Evolutionary conservation across 1,140 invertebrate genomes (phyloP), one percentile per base, ranked within the genome.

Genomic region (Brachystomella parvula): DNA sequence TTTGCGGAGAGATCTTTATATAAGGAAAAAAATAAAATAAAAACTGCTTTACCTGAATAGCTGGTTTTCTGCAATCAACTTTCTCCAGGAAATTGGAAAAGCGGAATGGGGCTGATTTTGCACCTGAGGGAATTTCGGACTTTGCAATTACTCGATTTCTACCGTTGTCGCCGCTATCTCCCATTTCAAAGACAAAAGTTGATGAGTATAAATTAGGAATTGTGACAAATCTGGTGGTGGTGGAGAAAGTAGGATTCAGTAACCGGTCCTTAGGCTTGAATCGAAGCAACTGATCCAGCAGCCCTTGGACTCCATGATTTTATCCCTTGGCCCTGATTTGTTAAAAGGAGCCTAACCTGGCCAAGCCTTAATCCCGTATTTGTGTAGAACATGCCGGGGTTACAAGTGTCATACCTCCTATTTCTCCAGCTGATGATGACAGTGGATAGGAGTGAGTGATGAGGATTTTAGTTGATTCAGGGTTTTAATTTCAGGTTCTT

Each of bases 41-140:
- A n/a, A n/a, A n/a, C n/a, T n/a, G n/a, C n/a, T n/a, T n/a, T n/a
- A n/a, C n/a, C n/a, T n/a, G n/a, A n/a, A n/a, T n/a, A n/a, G n/a
- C n/a, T n/a, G n/a, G n/a, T n/a, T n/a, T 53, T 12, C 24, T 24
- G 3, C 12, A 53, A 15, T 53, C 24, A 15, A 53, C 24, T 53
- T 15, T 15, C 24, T 53, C 21, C 24, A 24, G 6, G 6, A 53
- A 6, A 17, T 53, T 53, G 9, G 49, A 53, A 24, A 53, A 31
- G 12, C 58, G 58, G 57, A 65, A 73, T 3, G 66, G 60, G 17
- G 56, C 17, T 0, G 70, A 72, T 35, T 59, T 44, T 9, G 67
- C 31, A 3, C 73, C 74, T 21, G 67, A 44, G 0, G 74, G 68
- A 61, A 75, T 73, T 31, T 75, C 71, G 17, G 66, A 65, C 1